These are phyloP conservation scores for Poeciliopsis gracilis DNA, from an alignment of 2,797 vertebrate genomes.

Conservation along the genomic window DNA sequence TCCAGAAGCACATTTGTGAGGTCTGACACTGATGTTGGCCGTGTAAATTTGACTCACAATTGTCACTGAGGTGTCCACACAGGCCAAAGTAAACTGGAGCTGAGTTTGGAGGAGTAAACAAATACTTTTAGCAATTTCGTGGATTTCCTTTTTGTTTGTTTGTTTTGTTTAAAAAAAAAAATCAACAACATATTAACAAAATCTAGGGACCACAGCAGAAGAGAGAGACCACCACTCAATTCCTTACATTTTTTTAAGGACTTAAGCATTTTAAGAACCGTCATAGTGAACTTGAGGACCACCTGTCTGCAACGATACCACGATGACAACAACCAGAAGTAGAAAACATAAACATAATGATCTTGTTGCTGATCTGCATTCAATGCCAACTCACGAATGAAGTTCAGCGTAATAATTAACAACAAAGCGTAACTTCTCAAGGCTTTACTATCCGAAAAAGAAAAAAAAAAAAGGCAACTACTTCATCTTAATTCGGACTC, in stretches of 20 bases:
- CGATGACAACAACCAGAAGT: constrained; percentile 1
- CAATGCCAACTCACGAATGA: constrained; percentile 47
- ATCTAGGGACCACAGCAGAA: neutral
- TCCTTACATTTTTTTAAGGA: neutral
- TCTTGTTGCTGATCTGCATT: constrained; percentile 32
- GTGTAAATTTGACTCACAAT: neutral
- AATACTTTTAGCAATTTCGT: neutral
- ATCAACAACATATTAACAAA: neutral
- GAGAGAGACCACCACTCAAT: neutral
- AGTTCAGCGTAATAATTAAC: constrained; percentile 70
- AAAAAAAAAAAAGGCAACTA: constrained; percentile 56
- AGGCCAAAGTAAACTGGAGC: neutral
- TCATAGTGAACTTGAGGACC: constrained; percentile 14
- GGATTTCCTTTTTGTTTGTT: neutral
- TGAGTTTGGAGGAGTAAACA: neutral
- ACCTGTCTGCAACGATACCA: constrained; percentile 20
- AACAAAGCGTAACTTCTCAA: constrained; percentile 55
- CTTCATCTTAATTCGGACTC: constrained; percentile 31
- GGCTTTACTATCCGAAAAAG: constrained; percentile 53
- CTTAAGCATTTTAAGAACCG: neutral
- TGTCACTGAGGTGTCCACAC: neutral
- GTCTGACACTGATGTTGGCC: neutral
- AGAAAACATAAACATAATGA: neutral
- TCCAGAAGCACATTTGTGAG: neutral
- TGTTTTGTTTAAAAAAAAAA: neutral